Conservation (phyloP, 2,888 invertebrate genomes). For the Drosophila testacea region DNA sequence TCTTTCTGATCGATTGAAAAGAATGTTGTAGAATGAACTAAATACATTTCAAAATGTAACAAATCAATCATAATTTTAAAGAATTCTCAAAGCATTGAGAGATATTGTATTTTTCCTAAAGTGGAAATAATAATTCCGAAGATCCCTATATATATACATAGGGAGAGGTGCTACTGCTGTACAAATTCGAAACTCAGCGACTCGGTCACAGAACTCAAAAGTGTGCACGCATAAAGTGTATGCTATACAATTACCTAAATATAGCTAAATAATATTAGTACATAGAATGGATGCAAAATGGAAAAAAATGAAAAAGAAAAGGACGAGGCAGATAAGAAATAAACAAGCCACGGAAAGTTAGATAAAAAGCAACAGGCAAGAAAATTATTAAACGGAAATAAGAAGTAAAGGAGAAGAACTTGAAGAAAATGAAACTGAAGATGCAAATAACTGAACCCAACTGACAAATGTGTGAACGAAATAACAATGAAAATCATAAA, state of each 20-base stretch:
- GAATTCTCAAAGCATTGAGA: neutral
- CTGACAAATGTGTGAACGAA: conserved; percentile 56
- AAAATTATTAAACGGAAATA: neutral
- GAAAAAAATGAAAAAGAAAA: neutral
- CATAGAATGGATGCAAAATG: conserved; percentile 8
- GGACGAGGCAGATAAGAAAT: neutral
- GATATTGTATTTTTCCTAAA: neutral
- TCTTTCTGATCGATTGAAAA: too few species aligned
- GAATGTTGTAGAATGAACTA: too few species aligned
- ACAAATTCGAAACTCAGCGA: conserved; percentile 58
- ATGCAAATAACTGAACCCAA: conserved; percentile 58
- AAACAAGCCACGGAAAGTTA: conserved; percentile 1
- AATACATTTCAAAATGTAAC: too few species aligned
- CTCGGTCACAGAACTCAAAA: conserved; percentile 65
- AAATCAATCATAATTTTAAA: too few species aligned
- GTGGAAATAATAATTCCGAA: neutral
- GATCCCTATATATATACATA: neutral
- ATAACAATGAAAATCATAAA: conserved; percentile 67
- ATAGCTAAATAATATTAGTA: conserved; percentile 57
- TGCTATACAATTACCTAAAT: conserved; percentile 56
- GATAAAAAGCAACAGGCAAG: neutral
- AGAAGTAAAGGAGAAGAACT: conserved; percentile 12
- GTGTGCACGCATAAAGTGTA: conserved; percentile 53
- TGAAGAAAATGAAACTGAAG: conserved; percentile 9
- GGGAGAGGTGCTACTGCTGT: conserved; percentile 46